phyloP scores from a whole-genome alignment of 2,113 vertebrate species.

The Struthidea cinerea region DNA sequence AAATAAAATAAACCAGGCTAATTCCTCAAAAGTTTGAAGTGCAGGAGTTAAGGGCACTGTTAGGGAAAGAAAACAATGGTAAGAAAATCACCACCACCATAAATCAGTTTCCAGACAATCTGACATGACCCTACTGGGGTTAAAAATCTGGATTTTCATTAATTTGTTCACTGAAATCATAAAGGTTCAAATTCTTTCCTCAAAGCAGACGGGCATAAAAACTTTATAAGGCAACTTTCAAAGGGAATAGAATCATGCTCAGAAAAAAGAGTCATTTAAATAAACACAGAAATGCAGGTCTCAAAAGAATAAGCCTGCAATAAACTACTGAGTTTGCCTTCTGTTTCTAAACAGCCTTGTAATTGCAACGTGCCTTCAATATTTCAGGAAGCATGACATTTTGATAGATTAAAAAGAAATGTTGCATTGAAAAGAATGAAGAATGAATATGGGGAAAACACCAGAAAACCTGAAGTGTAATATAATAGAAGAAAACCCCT shows the following conservation, averaged over 20 bases:
- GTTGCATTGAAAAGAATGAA: background rate
- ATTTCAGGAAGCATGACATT: background rate
- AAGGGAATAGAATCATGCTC: background rate
- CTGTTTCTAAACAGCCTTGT: slow-evolving; percentile 6
- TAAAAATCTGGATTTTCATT: slow-evolving; percentile 12
- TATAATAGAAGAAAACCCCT: background rate
- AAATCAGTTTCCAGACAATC: background rate
- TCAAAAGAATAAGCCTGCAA: background rate
- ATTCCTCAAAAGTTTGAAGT: background rate
- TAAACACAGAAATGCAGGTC: background rate
- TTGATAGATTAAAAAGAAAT: slow-evolving; percentile 42
- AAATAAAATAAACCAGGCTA: background rate
- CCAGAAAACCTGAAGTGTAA: background rate
- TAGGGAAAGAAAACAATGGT: background rate
- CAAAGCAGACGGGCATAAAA: background rate
- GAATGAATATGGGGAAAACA: background rate
- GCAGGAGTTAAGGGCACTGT: background rate
- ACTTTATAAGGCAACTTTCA: background rate
- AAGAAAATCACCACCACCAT: background rate
- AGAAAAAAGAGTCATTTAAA: background rate
- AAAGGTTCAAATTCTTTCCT: background rate
- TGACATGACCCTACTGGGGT: background rate
- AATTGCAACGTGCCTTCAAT: background rate
- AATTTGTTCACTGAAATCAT: background rate
- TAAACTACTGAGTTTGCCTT: background rate